Conservation (phyloP, 1,140 invertebrate genomes). For the Reticulitermes speratus region DNA sequence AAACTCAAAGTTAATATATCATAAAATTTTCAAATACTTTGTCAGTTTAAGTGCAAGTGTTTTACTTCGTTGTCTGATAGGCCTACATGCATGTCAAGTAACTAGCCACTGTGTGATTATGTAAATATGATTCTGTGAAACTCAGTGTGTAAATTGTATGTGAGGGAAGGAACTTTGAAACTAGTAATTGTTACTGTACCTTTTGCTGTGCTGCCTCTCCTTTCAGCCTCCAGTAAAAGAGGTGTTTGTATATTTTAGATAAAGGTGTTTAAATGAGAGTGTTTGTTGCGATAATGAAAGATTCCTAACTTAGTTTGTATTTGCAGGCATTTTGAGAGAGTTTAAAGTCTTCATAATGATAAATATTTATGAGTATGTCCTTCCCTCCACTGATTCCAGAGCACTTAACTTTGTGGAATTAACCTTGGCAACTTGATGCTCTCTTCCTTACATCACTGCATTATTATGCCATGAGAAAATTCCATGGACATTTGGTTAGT, state of each 20-base stretch:
- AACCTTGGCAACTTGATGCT: not conserved
- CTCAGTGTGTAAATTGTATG: not conserved
- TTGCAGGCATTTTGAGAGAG: not conserved
- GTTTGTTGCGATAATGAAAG: not conserved
- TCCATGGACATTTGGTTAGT: constrained; percentile 2
- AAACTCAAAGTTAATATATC: not conserved
- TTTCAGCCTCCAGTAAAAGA: not conserved
- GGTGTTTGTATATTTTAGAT: constrained; percentile 12
- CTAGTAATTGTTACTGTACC: not conserved
- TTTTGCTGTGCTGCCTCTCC: not conserved
- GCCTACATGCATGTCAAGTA: not conserved
- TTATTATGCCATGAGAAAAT: not conserved
- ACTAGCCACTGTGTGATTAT: constrained; percentile 3
- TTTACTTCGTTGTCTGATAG: not conserved
- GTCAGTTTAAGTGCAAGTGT: constrained; percentile 4
- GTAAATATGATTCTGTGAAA: constrained; percentile 10
- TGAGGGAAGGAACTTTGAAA: not conserved
- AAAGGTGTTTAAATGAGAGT: not conserved
- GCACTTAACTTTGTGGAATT: not conserved
- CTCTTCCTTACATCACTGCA: not conserved
- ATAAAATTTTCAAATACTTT: not conserved
- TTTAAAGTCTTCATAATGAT: not conserved
- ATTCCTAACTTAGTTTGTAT: not conserved
- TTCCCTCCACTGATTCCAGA: not conserved
- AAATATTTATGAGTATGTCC: not conserved